Conservation (phyloP, 2,888 invertebrate genomes). For the Mylabris sibirica region DNA sequence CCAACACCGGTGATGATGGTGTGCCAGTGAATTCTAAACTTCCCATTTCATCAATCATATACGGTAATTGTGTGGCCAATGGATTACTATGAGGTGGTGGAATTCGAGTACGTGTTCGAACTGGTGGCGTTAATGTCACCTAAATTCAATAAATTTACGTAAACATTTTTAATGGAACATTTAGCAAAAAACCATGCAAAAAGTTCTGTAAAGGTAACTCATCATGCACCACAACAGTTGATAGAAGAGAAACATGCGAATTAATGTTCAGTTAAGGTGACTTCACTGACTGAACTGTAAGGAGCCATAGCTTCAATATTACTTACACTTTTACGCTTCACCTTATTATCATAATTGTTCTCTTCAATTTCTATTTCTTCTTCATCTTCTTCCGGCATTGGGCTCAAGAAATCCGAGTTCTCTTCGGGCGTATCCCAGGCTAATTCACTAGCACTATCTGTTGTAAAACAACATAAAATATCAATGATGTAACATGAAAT, state of each 20-base stretch:
- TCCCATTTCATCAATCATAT: conserved; percentile 71
- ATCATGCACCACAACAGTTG: background rate
- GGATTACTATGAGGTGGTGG: conserved; percentile 58
- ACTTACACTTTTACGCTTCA: conserved; percentile 61
- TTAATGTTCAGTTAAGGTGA: conserved; percentile 45
- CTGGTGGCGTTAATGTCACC: conserved; percentile 45
- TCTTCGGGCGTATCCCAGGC: conserved; percentile 69
- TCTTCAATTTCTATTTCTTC: conserved; percentile 50
- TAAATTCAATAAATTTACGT: conserved; percentile 16
- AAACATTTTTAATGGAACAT: background rate
- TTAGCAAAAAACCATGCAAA: conserved; percentile 13
- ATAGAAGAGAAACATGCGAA: background rate
- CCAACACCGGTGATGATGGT: conserved; percentile 35
- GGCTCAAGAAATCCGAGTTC: conserved; percentile 55
- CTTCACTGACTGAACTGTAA: conserved; percentile 65
- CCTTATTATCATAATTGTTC: conserved; percentile 41
- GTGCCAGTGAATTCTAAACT: conserved; percentile 61
- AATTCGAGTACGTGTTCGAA: conserved; percentile 52
- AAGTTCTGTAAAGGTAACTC: background rate
- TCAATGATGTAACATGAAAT: background rate
- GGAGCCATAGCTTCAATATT: conserved; percentile 61
- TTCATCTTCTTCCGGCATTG: conserved; percentile 58
- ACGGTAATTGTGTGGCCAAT: conserved; percentile 65
- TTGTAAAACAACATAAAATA: conserved; percentile 18
- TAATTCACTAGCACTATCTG: conserved; percentile 65